Evolutionary conservation across 2,888 invertebrate genomes (phyloP).

Genomic region (Heteromyza rotundicornis): DNA sequence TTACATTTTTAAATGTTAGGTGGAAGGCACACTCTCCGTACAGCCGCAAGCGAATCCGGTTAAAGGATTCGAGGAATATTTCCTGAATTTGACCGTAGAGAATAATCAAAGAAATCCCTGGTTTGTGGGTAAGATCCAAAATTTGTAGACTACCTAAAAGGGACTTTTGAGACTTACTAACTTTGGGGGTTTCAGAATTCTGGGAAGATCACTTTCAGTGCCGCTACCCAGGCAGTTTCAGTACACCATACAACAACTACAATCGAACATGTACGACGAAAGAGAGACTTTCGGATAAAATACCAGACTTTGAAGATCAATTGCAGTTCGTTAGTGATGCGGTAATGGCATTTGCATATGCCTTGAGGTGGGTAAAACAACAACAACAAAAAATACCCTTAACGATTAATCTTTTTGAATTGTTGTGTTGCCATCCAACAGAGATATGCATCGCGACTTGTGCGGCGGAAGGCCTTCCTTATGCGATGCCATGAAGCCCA

Average conservation of each 20-base stretch:
- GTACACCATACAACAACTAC: constrained; percentile 84
- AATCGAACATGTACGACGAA: constrained; percentile 75
- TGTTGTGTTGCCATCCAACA: constrained; percentile 46
- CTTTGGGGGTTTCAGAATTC: no score
- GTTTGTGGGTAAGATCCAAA: constrained; percentile 92
- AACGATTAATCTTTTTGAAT: not conserved
- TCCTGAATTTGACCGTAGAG: constrained; percentile 80
- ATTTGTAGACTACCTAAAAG: no score
- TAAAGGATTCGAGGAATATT: constrained; percentile 85
- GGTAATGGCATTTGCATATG: constrained; percentile 92
- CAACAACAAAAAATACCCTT: no score
- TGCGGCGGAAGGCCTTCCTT: constrained; percentile 79
- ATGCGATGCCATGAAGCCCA: constrained; percentile 89
- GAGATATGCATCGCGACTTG: constrained; percentile 85
- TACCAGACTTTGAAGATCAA: constrained; percentile 90
- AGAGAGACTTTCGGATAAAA: constrained; percentile 75
- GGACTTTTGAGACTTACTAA: no score
- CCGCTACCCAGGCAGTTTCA: constrained; percentile 79
- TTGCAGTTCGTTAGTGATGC: constrained; percentile 97
- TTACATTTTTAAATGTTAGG: no score
- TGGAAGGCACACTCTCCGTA: constrained; percentile 92
- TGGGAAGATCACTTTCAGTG: constrained; percentile 96
- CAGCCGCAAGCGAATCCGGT: constrained; percentile 94
- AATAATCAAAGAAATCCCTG: constrained; percentile 93
- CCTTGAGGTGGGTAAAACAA: constrained; percentile 69